These are phyloP conservation scores for Chrysogorgia sp. DNA, from an alignment of 92 coral and sea anemone genomes.

Conservation along the genomic window DNA sequence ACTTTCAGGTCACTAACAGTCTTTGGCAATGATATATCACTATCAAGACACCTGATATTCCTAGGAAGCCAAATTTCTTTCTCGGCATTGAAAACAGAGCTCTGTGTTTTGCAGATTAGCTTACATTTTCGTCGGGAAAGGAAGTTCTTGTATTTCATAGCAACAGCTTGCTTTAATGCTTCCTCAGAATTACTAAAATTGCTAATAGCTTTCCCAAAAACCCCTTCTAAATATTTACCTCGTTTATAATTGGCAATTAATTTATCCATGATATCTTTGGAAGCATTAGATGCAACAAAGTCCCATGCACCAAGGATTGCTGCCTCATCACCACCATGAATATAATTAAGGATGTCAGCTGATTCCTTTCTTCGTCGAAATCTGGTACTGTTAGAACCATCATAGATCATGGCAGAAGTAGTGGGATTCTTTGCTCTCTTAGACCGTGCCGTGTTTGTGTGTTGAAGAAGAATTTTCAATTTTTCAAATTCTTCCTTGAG, in stretches of 20 bases:
- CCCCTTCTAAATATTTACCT: constrained; percentile 18
- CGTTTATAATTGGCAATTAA: no score
- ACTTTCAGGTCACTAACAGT: background rate
- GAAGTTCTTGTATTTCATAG: constrained; percentile 44
- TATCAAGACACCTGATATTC: background rate
- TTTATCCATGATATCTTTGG: constrained; percentile 19
- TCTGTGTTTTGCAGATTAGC: constrained; percentile 47
- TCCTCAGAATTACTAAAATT: no score
- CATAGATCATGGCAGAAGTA: background rate
- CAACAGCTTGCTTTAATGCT: no score
- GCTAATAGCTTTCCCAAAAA: constrained; percentile 11
- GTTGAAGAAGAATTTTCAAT: background rate
- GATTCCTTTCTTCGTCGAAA: constrained; percentile 8
- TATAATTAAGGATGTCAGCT: background rate
- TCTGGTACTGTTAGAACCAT: constrained; percentile 3
- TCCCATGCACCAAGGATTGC: constrained; percentile 28
- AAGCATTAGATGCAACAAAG: constrained; percentile 6
- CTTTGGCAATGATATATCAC: background rate
- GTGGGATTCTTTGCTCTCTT: background rate
- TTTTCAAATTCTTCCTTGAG: background rate
- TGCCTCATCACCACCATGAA: no score
- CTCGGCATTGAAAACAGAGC: constrained; percentile 53
- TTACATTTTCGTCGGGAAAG: constrained; percentile 51
- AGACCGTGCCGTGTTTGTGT: background rate
- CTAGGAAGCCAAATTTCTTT: no score